A percentile compares a stretch with the other conserved stretches of the same genome.
These are phyloP conservation scores for Sinocyclocheilus anshuiensis DNA, from an alignment of 2,113 vertebrate genomes.

Conservation along the genomic window DNA sequence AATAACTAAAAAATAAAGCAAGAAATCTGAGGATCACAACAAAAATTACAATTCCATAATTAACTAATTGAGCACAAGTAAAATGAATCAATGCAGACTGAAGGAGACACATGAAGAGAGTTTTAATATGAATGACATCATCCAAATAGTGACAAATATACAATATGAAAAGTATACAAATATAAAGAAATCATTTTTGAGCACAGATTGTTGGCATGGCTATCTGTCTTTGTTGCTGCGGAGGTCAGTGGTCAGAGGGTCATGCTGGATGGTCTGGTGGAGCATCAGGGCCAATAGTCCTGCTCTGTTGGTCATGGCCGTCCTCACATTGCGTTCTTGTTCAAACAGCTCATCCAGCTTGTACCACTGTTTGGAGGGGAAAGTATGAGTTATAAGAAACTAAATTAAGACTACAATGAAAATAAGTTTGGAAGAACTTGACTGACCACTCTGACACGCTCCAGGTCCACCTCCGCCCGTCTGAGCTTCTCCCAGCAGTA, in stretches of 20 bases:
- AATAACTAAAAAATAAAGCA: not conserved
- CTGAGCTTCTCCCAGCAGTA: constrained; percentile 94
- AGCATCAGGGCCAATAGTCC: constrained; percentile 90
- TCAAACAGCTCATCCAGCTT: constrained; percentile 93
- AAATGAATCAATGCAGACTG: not conserved
- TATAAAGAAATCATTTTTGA: not conserved
- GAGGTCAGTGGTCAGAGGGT: constrained; percentile 87
- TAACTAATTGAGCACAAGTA: too few relatives aligned
- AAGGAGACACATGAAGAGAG: not conserved
- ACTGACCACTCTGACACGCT: constrained; percentile 87
- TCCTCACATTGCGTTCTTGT: constrained; percentile 90
- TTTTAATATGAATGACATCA: constrained; percentile 20
- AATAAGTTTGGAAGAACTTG: not conserved
- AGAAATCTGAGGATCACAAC: not conserved
- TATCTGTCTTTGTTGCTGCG: constrained; percentile 86
- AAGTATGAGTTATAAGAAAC: not conserved
- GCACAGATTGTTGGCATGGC: constrained; percentile 38
- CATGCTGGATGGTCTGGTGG: constrained; percentile 92
- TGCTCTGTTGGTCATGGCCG: constrained; percentile 92
- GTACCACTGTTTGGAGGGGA: constrained; percentile 81
- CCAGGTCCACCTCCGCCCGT: constrained; percentile 90
- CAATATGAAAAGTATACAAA: constrained; percentile 36
- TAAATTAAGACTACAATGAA: not conserved
- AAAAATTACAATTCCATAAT: not conserved
- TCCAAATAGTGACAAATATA: constrained; percentile 3